A percentile compares a stretch with the other conserved stretches of the same genome.
Evolutionary conservation across 1,140 invertebrate species (phyloP).

Genomic region (Bombus sylvicola): DNA sequence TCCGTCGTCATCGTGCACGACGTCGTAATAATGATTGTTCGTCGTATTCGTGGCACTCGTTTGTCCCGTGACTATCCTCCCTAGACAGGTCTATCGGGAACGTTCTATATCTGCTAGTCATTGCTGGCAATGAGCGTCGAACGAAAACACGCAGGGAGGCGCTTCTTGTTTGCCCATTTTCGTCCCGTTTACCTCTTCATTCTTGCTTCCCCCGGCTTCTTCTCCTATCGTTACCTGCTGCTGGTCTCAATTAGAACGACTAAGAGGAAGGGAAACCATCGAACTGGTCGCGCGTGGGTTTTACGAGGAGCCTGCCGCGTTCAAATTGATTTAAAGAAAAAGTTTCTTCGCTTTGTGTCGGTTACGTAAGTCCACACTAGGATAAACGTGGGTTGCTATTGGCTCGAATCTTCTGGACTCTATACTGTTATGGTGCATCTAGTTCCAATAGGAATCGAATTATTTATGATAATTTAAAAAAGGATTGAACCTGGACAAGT

Average conservation of each 20-base stretch:
- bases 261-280: neutral
- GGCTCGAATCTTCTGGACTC: neutral
- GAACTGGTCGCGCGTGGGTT: conserved; percentile 27
- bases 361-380: conserved; percentile 58
- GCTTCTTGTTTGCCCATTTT: conserved; percentile 69
- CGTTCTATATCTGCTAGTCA: conserved; percentile 70
- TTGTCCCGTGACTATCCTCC: conserved; percentile 15
- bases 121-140: conserved; percentile 66
- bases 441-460: neutral
- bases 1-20: conserved; percentile 31
- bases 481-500: neutral
- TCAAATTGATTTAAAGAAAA: conserved; percentile 48
- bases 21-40: conserved; percentile 65
- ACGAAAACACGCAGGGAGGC: conserved; percentile 46
- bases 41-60: conserved; percentile 64
- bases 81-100: conserved; percentile 4
- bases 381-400: conserved; percentile 50
- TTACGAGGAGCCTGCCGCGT: conserved; percentile 9
- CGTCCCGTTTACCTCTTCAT: conserved; percentile 65
- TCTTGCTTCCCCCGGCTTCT: conserved; percentile 37
- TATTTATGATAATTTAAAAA: neutral
- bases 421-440: too few species aligned
- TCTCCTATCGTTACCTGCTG: conserved; percentile 27
- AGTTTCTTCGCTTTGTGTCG: neutral
- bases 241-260: conserved; percentile 48